A percentile compares a stretch with the other conserved stretches of the same genome.
Conservation (phyloP, 2,113 vertebrate genomes). For the Clupea harengus region DNA sequence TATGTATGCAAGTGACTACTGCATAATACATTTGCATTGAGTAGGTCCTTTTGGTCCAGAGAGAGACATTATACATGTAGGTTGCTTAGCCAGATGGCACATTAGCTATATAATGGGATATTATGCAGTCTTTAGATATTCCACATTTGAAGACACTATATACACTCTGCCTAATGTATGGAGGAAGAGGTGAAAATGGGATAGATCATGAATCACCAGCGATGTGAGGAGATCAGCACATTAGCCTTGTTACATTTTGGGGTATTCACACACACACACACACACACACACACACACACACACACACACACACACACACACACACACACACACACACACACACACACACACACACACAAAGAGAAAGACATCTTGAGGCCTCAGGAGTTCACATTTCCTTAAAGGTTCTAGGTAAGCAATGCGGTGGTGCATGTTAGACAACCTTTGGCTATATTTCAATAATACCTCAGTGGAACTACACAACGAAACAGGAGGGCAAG, state of each 20-base stretch:
- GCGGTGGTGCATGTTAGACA: too few species aligned
- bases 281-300: too few species aligned
- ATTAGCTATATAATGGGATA: not conserved
- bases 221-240: too few species aligned
- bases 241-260: not conserved
- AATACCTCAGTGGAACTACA: too few species aligned
- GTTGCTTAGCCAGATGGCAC: not conserved
- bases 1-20: too few species aligned
- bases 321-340: not conserved
- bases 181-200: not conserved
- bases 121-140: not conserved
- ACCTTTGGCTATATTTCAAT: too few species aligned
- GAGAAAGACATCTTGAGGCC: not conserved
- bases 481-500: too few species aligned
- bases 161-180: not conserved
- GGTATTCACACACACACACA: not conserved
- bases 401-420: too few species aligned
- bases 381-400: too few species aligned
- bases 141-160: not conserved
- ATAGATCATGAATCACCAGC: not conserved
- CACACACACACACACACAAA: not conserved
- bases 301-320: too few species aligned
- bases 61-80: not conserved
- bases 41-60: not conserved
- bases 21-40: not conserved